These are phyloP conservation scores for Epistrophella euchroma DNA, from an alignment of 2,888 invertebrate species.

Conservation along the genomic window DNA sequence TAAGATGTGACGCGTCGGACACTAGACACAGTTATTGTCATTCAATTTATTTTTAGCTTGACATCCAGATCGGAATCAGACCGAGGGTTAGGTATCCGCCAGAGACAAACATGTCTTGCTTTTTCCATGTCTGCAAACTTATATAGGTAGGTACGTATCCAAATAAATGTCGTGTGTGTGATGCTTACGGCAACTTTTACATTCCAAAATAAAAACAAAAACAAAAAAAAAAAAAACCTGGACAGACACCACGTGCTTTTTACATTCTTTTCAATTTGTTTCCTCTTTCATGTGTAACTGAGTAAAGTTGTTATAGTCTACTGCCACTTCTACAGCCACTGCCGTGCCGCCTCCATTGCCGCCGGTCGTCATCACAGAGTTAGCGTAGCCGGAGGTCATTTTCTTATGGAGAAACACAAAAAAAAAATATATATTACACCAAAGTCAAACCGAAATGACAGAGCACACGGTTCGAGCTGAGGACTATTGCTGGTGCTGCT, in stretches of 20 bases:
- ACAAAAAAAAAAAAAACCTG: slow-evolving; percentile 25
- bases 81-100: not conserved
- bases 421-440: slow-evolving; percentile 24
- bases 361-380: not conserved
- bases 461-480: slow-evolving; percentile 12
- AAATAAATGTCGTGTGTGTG: not conserved
- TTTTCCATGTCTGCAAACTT: not conserved
- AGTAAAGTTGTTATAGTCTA: slow-evolving; percentile 29
- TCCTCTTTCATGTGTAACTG: slow-evolving; percentile 56
- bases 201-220: slow-evolving; percentile 38
- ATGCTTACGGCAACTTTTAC: slow-evolving; percentile 41
- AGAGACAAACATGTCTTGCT: slow-evolving; percentile 21
- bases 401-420: slow-evolving; percentile 44
- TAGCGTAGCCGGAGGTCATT: slow-evolving; percentile 64
- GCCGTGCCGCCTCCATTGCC: not conserved
- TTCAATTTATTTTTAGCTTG: slow-evolving; percentile 32
- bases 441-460: slow-evolving; percentile 8
- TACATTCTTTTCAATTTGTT: slow-evolving; percentile 67
- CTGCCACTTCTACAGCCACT: slow-evolving; percentile 7
- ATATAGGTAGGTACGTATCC: not conserved
- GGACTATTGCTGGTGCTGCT: slow-evolving; percentile 6
- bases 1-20: not conserved
- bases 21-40: slow-evolving; percentile 4
- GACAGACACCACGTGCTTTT: slow-evolving; percentile 72
- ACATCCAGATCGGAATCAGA: slow-evolving; percentile 1